A percentile compares a stretch with the other conserved stretches of the same genome.
Evolutionary conservation across 2,888 invertebrate species (phyloP).

Genomic region (Therioaphis trifolii): DNA sequence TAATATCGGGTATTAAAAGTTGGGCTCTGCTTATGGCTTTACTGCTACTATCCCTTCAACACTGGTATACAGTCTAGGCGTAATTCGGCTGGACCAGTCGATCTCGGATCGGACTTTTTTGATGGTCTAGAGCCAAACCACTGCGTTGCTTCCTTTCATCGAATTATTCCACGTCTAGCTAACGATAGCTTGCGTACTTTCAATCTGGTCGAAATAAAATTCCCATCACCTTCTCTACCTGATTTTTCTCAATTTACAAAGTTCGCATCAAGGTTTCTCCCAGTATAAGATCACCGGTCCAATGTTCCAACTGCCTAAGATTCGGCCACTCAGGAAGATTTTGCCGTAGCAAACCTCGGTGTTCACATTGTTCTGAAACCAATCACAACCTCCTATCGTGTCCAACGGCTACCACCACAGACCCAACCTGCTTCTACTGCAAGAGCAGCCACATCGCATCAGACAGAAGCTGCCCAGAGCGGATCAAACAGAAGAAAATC

Average conservation of each 20-base stretch:
- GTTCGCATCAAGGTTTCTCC: background rate
- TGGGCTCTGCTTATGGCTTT: too few relatives aligned
- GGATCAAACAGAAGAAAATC: conserved; percentile 14
- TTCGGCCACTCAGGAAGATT: background rate
- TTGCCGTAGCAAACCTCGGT: background rate
- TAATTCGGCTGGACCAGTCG: too few relatives aligned
- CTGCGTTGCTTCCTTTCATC: background rate
- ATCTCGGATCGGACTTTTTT: too few relatives aligned
- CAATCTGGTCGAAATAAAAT: background rate
- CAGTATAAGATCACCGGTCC: background rate
- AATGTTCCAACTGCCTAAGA: background rate
- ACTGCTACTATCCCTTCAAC: too few relatives aligned
- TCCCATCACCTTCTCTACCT: background rate
- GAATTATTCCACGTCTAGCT: background rate
- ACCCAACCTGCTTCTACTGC: background rate
- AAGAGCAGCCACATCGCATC: background rate
- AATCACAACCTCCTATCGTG: background rate
- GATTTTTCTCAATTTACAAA: background rate
- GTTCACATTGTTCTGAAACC: background rate
- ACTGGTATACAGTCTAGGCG: too few relatives aligned
- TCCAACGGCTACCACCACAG: too few relatives aligned
- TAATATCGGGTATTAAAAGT: too few relatives aligned
- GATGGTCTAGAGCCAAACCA: too few relatives aligned
- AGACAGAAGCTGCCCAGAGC: background rate
- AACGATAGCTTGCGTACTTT: background rate